Evolutionary conservation across 2,888 invertebrate genomes (phyloP).

Genomic region (Leucozona laternaria): DNA sequence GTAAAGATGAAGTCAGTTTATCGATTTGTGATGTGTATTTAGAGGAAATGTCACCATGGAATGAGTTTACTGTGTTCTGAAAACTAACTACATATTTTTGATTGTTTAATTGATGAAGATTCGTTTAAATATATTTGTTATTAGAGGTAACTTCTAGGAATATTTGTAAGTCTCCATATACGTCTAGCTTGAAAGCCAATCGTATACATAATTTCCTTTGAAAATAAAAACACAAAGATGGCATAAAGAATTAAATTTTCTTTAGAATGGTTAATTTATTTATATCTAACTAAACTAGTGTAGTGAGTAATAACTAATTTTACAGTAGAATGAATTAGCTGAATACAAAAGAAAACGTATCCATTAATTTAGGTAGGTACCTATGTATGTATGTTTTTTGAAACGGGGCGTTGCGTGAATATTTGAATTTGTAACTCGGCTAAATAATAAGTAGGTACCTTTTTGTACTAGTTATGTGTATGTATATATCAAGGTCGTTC

Average conservation of each 20-base stretch:
- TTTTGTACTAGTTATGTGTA: not conserved
- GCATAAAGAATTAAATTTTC: not conserved
- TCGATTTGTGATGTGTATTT: conserved; percentile 60
- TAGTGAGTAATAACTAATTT: not conserved
- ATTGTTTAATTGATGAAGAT: conserved; percentile 23
- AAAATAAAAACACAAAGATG: not conserved
- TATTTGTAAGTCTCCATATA: not conserved
- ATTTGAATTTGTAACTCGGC: not conserved
- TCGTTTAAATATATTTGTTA: not conserved
- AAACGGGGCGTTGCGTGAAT: conserved; percentile 1
- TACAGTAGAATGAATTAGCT: not conserved
- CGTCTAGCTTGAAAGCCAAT: not conserved
- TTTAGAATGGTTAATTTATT: not conserved
- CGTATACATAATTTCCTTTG: not conserved
- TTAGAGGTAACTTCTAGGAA: not conserved
- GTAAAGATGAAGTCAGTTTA: conserved; percentile 42
- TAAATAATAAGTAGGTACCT: not conserved
- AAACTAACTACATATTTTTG: not conserved
- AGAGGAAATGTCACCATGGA: conserved; percentile 52
- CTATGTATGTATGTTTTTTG: not conserved
- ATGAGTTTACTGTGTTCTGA: conserved; percentile 26
- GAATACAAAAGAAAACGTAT: not conserved
- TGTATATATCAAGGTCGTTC: not conserved
- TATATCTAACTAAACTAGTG: not conserved
- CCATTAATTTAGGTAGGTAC: not conserved